A percentile compares a stretch with the other conserved stretches of the same genome.
phyloP scores from a whole-genome alignment of 2,797 vertebrate species.

The Poeciliopsis paucimaculata region DNA sequence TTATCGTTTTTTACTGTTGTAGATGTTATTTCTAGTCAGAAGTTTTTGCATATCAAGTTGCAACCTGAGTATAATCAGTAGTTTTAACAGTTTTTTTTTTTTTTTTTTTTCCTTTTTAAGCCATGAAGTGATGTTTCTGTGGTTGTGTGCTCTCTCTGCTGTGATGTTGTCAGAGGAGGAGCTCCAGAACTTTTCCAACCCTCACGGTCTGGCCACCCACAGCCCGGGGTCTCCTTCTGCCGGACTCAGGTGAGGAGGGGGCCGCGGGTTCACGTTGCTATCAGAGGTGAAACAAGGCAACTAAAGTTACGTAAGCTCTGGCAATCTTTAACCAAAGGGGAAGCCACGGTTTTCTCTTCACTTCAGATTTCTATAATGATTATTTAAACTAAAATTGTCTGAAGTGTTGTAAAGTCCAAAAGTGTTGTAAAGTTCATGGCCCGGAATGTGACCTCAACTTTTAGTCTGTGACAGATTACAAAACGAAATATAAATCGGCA shows the following conservation, averaged over 20 bases:
- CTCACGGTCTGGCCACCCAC: slow-evolving; percentile 85
- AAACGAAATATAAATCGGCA: not conserved
- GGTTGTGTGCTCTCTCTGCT: slow-evolving; percentile 73
- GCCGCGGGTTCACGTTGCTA: not conserved
- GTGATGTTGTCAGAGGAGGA: slow-evolving; percentile 82
- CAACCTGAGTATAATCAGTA: slow-evolving; percentile 23
- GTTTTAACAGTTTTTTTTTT: slow-evolving; percentile 30
- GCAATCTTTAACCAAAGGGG: not conserved
- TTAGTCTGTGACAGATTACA: not conserved
- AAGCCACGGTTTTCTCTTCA: not conserved
- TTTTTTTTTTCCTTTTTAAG: slow-evolving; percentile 3
- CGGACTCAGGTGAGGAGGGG: slow-evolving; percentile 79
- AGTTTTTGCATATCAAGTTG: slow-evolving; percentile 38
- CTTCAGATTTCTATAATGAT: not conserved
- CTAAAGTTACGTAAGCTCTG: not conserved
- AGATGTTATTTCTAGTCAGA: slow-evolving; percentile 56
- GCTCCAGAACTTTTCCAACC: slow-evolving; percentile 86
- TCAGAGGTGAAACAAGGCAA: not conserved
- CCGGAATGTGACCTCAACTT: not conserved
- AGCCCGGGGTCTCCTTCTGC: slow-evolving; percentile 83
- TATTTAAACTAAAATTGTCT: not conserved
- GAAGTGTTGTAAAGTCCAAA: not conserved
- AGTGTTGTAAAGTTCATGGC: not conserved
- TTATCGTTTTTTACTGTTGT: slow-evolving; percentile 44
- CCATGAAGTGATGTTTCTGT: slow-evolving; percentile 70